These are phyloP conservation scores for Pangasianodon gigas DNA, from an alignment of 2,113 vertebrate genomes.

Conservation along the genomic window DNA sequence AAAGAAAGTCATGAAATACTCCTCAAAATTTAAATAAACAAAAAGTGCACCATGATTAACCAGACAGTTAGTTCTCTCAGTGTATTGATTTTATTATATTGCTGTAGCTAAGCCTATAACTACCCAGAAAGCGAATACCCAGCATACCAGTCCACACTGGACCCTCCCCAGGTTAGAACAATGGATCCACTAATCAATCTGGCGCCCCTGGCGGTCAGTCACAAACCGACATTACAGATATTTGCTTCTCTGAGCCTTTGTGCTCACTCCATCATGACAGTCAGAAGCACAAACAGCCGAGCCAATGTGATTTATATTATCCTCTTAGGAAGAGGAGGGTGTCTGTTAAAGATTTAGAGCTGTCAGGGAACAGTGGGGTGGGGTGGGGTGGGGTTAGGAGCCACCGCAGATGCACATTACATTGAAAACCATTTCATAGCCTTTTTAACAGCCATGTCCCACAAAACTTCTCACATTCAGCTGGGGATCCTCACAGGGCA, in stretches of 20 bases:
- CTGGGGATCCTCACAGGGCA: background rate
- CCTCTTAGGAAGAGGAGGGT: background rate
- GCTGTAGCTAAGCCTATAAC: background rate
- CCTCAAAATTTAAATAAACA: background rate
- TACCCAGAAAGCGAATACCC: background rate
- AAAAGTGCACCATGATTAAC: background rate
- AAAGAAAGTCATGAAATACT: background rate
- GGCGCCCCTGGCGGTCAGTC: background rate
- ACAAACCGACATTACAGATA: background rate
- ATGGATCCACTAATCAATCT: background rate
- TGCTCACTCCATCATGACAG: background rate
- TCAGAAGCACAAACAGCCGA: background rate
- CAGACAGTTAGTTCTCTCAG: background rate
- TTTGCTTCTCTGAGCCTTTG: background rate
- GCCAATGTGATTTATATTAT: background rate
- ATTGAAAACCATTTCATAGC: background rate
- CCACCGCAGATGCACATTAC: background rate
- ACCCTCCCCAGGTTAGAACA: background rate
- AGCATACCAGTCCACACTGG: background rate
- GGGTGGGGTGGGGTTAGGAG: background rate
- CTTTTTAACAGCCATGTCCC: background rate
- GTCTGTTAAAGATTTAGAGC: constrained; percentile 26
- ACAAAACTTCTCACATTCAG: background rate
- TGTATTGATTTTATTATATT: background rate
- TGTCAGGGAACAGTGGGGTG: background rate